These are phyloP conservation scores for Percopsis transmontana DNA, from an alignment of 2,113 vertebrate species.

Conservation along the genomic window DNA sequence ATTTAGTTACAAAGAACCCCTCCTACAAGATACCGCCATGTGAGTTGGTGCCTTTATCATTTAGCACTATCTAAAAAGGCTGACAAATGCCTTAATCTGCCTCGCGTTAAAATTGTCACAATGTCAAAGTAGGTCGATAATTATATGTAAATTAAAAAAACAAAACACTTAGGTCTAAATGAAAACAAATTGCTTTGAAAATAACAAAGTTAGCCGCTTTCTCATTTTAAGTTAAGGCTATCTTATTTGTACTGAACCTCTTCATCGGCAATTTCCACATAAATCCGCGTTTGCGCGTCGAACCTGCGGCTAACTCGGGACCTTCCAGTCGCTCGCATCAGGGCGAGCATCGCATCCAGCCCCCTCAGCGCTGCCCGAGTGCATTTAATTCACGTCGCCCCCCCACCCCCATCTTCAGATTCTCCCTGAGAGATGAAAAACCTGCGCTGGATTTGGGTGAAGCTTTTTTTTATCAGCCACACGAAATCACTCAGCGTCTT, in stretches of 20 bases:
- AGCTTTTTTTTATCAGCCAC: conserved; percentile 3
- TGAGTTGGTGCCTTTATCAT: conserved; percentile 31
- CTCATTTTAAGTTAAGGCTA: not conserved
- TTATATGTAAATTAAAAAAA: no score
- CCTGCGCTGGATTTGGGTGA: conserved; percentile 54
- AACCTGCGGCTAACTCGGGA: conserved; percentile 66
- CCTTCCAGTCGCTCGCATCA: conserved; percentile 48
- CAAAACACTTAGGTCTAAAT: no score
- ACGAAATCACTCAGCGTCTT: not conserved
- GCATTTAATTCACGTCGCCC: conserved; percentile 50
- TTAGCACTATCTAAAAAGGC: conserved; percentile 50
- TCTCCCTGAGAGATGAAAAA: conserved; percentile 59
- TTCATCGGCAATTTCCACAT: conserved; percentile 59
- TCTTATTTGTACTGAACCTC: conserved; percentile 38
- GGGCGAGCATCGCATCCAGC: conserved; percentile 73
- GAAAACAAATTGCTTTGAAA: conserved; percentile 9
- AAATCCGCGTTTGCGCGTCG: conserved; percentile 70
- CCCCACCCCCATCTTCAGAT: conserved; percentile 64
- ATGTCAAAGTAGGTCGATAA: conserved; percentile 10
- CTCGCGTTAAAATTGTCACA: conserved; percentile 19
- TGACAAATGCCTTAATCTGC: conserved; percentile 33
- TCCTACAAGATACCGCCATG: conserved; percentile 64
- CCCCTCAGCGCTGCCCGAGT: conserved; percentile 53
- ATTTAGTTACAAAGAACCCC: conserved; percentile 67
- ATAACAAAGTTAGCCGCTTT: conserved; percentile 2